phyloP scores from a whole-genome alignment of 2,797 vertebrate genomes.

The Falco biarmicus region DNA sequence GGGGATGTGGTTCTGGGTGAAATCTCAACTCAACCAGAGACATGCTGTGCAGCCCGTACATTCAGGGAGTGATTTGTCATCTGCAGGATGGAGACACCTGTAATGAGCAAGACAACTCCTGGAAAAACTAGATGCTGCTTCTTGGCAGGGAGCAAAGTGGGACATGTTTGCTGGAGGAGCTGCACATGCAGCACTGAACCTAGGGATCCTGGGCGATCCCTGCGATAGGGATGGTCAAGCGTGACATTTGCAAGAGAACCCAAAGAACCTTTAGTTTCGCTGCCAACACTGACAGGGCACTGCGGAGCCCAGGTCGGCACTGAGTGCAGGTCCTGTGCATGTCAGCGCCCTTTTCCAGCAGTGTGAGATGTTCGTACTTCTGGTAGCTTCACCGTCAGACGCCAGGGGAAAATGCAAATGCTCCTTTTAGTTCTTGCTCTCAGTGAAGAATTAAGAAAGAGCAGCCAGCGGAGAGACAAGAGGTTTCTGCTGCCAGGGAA shows the following conservation, averaged over 20 bases:
- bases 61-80: slow-evolving; percentile 57
- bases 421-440: neutral
- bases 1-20: slow-evolving; percentile 57
- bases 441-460: neutral
- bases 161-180: neutral
- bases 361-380: accelerated
- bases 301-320: neutral
- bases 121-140: neutral
- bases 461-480: neutral
- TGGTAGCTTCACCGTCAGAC: neutral
- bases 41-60: neutral
- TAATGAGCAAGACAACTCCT: neutral
- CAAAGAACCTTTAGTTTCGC: neutral
- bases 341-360: neutral
- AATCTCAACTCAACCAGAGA: slow-evolving; percentile 49
- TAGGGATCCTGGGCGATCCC: neutral
- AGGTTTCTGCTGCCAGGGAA: neutral
- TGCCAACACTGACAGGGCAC: accelerated
- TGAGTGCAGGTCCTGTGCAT: neutral
- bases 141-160: neutral
- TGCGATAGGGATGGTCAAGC: neutral
- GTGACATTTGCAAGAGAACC: neutral
- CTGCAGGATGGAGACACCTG: slow-evolving; percentile 34
- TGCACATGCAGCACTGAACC: neutral
- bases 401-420: neutral